A percentile compares a stretch with the other conserved stretches of the same genome.
Evolutionary conservation across 1,140 invertebrate species (phyloP).

Genomic region (Cydia strobilella): DNA sequence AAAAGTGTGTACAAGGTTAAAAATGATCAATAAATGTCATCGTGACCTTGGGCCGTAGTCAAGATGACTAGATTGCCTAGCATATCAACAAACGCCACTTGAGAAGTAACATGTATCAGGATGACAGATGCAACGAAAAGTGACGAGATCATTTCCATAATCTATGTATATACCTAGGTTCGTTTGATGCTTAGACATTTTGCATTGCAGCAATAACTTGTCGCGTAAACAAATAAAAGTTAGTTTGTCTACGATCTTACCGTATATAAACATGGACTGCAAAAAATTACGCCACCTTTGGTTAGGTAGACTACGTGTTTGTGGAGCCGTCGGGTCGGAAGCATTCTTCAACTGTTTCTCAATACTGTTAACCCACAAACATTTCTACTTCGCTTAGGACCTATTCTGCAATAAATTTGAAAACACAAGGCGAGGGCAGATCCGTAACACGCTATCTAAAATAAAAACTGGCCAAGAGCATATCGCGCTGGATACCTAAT

Average conservation of each 20-base stretch:
- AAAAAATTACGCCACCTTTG: slow-evolving; percentile 19
- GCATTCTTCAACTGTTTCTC: slow-evolving; percentile 27
- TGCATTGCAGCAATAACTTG: background rate
- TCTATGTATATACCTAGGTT: no score
- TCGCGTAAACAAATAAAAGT: background rate
- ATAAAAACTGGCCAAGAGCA: no score
- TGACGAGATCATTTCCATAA: no score
- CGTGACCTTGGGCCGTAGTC: background rate
- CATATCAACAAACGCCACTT: no score
- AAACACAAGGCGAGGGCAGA: no score
- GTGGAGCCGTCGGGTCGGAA: background rate
- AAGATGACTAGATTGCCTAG: no score
- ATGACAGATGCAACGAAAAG: no score
- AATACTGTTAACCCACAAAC: slow-evolving; percentile 20
- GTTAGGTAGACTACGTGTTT: slow-evolving; percentile 6
- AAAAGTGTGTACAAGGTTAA: background rate
- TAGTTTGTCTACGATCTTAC: background rate
- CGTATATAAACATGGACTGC: background rate
- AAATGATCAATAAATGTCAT: background rate
- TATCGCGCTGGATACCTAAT: no score
- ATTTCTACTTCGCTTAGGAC: background rate
- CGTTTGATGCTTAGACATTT: background rate
- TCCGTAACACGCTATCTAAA: no score
- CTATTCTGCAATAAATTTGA: background rate
- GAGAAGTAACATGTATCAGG: no score